phyloP scores from a whole-genome alignment of 2,797 vertebrate genomes.

The Myotis findleyi region DNA sequence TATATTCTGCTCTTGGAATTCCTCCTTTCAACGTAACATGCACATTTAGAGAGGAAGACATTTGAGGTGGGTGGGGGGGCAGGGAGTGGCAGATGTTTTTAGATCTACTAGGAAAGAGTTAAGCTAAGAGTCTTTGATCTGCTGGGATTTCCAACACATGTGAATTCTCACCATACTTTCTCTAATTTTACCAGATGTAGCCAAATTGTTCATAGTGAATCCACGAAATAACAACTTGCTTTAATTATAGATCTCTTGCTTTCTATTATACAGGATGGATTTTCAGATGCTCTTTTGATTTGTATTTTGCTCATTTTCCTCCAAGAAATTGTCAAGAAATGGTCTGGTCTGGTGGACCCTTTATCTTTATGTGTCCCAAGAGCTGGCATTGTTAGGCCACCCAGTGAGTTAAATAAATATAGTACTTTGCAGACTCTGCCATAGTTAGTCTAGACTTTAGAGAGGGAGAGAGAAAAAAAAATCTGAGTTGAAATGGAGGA shows the following conservation, averaged over 20 bases:
- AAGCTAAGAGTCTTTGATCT: constrained; percentile 53
- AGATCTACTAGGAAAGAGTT: constrained; percentile 22
- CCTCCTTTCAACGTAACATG: constrained; percentile 10
- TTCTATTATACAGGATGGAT: constrained; percentile 19
- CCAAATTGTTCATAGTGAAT: constrained; percentile 3
- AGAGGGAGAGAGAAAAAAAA: neutral
- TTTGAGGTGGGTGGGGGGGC: neutral
- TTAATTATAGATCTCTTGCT: neutral
- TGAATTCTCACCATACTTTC: constrained; percentile 16
- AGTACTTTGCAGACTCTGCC: neutral
- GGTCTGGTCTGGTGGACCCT: neutral
- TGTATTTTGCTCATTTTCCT: constrained; percentile 38
- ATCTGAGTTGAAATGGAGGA: neutral
- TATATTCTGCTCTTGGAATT: neutral
- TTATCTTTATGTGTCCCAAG: constrained; percentile 27
- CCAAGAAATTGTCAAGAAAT: constrained; percentile 48
- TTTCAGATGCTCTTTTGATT: constrained; percentile 39
- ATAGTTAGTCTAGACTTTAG: neutral
- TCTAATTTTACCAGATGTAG: constrained; percentile 44
- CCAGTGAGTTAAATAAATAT: constrained; percentile 7
- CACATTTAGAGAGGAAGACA: neutral
- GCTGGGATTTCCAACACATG: constrained; percentile 34
- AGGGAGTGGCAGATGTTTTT: constrained; percentile 10
- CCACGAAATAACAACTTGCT: neutral
- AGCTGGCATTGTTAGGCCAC: neutral